Percentiles rank a stretch among this genome's conserved stretches.
phyloP scores from a whole-genome alignment of 2,113 vertebrate genomes.

The Microtus richardsoni region DNA sequence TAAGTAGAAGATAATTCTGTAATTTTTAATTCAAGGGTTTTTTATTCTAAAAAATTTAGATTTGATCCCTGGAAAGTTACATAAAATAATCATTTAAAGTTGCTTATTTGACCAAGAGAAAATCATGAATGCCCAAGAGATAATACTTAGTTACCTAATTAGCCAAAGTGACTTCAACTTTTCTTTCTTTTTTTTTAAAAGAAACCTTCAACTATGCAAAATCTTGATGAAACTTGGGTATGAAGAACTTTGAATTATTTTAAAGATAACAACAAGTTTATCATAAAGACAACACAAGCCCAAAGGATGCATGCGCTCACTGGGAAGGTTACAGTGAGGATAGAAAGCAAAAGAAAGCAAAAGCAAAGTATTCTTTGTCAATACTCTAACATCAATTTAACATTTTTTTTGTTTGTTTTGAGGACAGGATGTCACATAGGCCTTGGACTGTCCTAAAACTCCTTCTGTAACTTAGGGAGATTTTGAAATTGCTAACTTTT shows the following conservation, averaged over 20 bases:
- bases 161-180: not conserved
- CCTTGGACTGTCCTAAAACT: not conserved
- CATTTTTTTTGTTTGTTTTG: not conserved
- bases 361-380: not conserved
- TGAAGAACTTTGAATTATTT: not conserved
- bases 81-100: not conserved
- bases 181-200: not conserved
- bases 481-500: not conserved
- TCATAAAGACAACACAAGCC: not conserved
- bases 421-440: not conserved
- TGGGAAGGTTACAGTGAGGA: not conserved
- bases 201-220: not conserved
- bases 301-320: not conserved
- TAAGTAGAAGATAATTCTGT: not conserved
- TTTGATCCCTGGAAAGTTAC: not conserved
- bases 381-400: not conserved
- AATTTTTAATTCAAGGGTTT: not conserved
- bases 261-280: not conserved
- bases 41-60: slow-evolving; percentile 30
- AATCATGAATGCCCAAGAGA: not conserved
- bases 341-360: not conserved
- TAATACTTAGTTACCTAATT: slow-evolving; percentile 6
- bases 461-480: not conserved
- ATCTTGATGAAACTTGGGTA: not conserved
- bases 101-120: not conserved